Evolutionary conservation across 2,113 vertebrate species (phyloP), one percentile per base, ranked within the genome.

Genomic region (Sylvilagus bachmani): DNA sequence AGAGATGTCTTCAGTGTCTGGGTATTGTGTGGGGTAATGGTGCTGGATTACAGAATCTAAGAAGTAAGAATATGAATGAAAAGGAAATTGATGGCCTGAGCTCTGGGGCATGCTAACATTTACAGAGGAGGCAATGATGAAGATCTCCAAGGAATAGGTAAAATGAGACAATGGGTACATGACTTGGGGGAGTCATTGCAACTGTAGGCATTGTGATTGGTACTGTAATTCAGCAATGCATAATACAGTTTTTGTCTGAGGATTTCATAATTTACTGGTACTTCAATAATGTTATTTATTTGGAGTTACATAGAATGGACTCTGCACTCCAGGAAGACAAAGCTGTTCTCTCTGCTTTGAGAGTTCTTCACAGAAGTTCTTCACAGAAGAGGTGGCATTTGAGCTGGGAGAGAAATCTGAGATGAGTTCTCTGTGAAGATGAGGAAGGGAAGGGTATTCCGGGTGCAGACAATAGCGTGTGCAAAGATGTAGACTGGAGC

Each of bases 211-310:
- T 14, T 75, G 66, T 67, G 58, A 61, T 71, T 83, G 71, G 66
- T 55, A 31, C 71, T 62, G 79, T 49, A 51, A 92, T 87, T 61
- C 69, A 25, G 33, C 44, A 27, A 70, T 84, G 29, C 85, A 85
- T 73, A 83, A 74, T 74, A 90, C 33, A 55, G 36, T 53, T 82
- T 81, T 58, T 94, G 36, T 16, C 55, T 74, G 75, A 91, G 74
- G 64, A 86, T 69, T 83, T 86, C 61, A 77, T 24, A 82, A 44
- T 78, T 93, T 89, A 83, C 53, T 95, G 55, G 22, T 38, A 14
- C 33, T 74, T 70, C 91, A 73, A 83, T 36, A 51, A 14, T 55
- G 25, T 38, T 89, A 75, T 58, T 93, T 91, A 86, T 89, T 75
- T 16, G 75, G 36, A 44, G 10, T 81, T 22, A 22, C 31, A 83